These are phyloP conservation scores for Apodemia hepburni DNA, from an alignment of 2,888 invertebrate genomes.

Conservation along the genomic window DNA sequence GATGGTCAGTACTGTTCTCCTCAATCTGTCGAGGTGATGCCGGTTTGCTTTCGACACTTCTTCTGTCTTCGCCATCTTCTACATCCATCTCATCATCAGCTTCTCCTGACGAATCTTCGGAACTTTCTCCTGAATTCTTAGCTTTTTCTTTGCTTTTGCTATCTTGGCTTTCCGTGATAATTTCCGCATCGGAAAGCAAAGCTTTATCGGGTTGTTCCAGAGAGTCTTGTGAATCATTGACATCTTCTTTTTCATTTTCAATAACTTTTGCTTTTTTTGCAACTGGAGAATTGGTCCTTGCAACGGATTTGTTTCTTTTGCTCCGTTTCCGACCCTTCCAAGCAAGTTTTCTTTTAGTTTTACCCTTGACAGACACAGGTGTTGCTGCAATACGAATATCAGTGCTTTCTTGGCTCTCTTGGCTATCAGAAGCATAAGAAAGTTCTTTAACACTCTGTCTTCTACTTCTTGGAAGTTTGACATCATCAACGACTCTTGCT, in stretches of 20 bases:
- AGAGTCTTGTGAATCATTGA: slow-evolving; percentile 50
- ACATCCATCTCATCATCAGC: slow-evolving; percentile 85
- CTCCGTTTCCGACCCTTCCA: slow-evolving; percentile 74
- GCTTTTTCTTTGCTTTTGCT: slow-evolving; percentile 50
- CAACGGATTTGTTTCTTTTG: slow-evolving; percentile 45
- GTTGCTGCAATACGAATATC: slow-evolving; percentile 36
- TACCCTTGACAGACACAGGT: slow-evolving; percentile 44
- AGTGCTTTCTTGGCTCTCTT: slow-evolving; percentile 63
- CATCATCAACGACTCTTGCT: slow-evolving; percentile 48
- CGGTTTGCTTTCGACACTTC: slow-evolving; percentile 59
- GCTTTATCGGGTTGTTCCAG: slow-evolving; percentile 43
- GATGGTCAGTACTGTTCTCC: slow-evolving; percentile 68
- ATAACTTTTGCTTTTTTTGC: slow-evolving; percentile 56
- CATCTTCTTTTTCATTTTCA: slow-evolving; percentile 38
- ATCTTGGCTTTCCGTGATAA: slow-evolving; percentile 39
- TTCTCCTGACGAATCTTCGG: slow-evolving; percentile 83
- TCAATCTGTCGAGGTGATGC: slow-evolving; percentile 55
- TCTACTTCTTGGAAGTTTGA: slow-evolving; percentile 40
- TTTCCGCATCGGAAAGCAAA: slow-evolving; percentile 33
- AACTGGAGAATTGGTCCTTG: slow-evolving; percentile 42
- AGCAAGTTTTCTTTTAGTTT: slow-evolving; percentile 67
- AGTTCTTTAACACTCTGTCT: slow-evolving; percentile 51
- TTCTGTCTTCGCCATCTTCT: slow-evolving; percentile 75
- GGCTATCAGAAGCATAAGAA: slow-evolving; percentile 61
- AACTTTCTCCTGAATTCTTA: slow-evolving; percentile 70